Percentiles rank a stretch among this genome's conserved stretches.
Evolutionary conservation across 1,140 invertebrate species (phyloP).

Genomic region (Zophobas atratus): DNA sequence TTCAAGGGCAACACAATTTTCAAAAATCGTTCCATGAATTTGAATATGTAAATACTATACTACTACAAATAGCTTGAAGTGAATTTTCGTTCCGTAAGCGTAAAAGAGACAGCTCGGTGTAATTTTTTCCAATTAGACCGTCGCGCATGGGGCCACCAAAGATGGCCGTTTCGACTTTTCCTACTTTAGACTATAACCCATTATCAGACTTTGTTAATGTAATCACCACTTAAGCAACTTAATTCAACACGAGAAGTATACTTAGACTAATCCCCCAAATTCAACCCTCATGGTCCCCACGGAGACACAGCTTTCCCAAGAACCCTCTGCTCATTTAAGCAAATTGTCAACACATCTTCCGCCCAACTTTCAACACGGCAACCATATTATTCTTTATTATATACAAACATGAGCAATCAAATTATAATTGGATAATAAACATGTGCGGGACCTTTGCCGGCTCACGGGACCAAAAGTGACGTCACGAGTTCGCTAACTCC

Average conservation of each 20-base stretch:
- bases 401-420: slow-evolving; percentile 10
- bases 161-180: too few species aligned
- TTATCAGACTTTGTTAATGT: background rate
- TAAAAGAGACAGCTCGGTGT: too few species aligned
- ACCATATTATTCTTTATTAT: slow-evolving; percentile 15
- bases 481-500: slow-evolving; percentile 13
- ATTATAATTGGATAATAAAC: slow-evolving; percentile 9
- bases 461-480: slow-evolving; percentile 18
- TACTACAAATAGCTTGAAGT: too few species aligned
- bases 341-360: slow-evolving; percentile 1
- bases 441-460: background rate
- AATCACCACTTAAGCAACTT: slow-evolving; percentile 18
- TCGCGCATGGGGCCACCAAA: too few species aligned
- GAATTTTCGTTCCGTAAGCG: too few species aligned
- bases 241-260: slow-evolving; percentile 7
- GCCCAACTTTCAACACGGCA: slow-evolving; percentile 4
- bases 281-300: background rate
- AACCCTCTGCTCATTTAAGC: background rate
- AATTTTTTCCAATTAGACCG: too few species aligned
- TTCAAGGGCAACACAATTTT: background rate
- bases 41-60: too few species aligned
- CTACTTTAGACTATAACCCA: too few species aligned
- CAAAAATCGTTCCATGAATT: background rate
- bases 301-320: background rate
- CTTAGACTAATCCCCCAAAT: slow-evolving; percentile 18